A percentile compares a stretch with the other conserved stretches of the same genome.
Conservation (phyloP, 2,113 vertebrate species). For the Bufo gargarizans region DNA sequence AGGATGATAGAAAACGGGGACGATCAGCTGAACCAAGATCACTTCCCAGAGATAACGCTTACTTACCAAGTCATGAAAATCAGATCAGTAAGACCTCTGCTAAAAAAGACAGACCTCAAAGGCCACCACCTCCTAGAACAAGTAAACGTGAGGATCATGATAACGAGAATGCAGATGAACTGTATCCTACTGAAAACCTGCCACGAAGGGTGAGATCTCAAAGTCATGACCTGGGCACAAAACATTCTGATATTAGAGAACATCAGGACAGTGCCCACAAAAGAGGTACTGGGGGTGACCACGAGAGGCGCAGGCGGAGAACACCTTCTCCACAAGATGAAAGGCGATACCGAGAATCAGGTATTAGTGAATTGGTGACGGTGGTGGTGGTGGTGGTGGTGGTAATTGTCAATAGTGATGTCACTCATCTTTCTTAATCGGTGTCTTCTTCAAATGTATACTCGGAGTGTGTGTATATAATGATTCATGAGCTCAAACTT, state of each 20-base stretch:
- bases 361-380: conserved; percentile 72
- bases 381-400: background rate
- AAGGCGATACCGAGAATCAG: conserved; percentile 71
- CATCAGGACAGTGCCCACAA: conserved; percentile 35
- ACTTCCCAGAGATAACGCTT: conserved; percentile 10
- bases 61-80: conserved; percentile 53
- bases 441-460: background rate
- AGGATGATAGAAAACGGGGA: conserved; percentile 16
- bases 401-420: background rate
- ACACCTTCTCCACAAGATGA: conserved; percentile 62
- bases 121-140: conserved; percentile 62
- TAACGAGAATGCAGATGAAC: background rate
- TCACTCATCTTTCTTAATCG: conserved; percentile 20
- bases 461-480: background rate
- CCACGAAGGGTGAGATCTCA: conserved; percentile 50
- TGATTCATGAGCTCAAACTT: background rate
- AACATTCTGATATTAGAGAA: conserved; percentile 8
- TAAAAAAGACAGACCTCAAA: conserved; percentile 69
- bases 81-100: conserved; percentile 59
- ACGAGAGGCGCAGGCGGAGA: conserved; percentile 60
- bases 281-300: conserved; percentile 61
- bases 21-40: conserved; percentile 24
- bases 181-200: conserved; percentile 3
- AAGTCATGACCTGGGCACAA: conserved; percentile 55
- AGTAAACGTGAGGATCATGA: conserved; percentile 5